Base-by-base conservation (phyloP, 2,113 vertebrate species). In the Toxostoma redivivum region DNA sequence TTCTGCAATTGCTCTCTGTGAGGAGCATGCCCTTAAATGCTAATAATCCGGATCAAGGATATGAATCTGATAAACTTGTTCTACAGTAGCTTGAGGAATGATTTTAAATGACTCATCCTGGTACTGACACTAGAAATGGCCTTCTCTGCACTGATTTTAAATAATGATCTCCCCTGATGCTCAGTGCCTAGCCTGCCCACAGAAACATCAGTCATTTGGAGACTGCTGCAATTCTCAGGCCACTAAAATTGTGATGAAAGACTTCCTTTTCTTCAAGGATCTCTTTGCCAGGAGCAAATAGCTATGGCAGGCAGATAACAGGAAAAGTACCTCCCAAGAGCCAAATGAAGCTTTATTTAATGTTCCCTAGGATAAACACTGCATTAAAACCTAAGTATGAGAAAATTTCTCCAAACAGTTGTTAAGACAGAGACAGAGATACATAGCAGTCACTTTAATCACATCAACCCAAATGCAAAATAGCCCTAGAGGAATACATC, bases 301-400 rank as follows among this genome's bases (percentile, higher is more conserved):
- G 61, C 38, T 81, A 92, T 42, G 50, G 57, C 53, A 92, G 58
- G 37, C 84, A 95, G 94, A 94, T 95, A 95, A 89, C 5, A 12
- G n/a, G 69, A 79, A 61, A 84, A 89, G 42, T 61, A 69, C 30
- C 57, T 95, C 81, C 86, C 77, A 79, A 72, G 84, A 92, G 84
- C 78, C 91, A 91, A 95, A 65, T 87, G 62, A 91, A 69, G 45
- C 90, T 90, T 95, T 88, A 90, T 94, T 95, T 95, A 69, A 82
- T 70, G 66, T 82, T 67, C 27, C 48, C 42, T 73, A 50, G 44
- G 51, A 92, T 86, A 93, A 95, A 77, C 38, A 80, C 37, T 58
- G 56, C 58, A 69, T 92, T 90, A 81, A 95, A 95, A 64, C 1
- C 0, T 31, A 56, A 71, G 35, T 37, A 51, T 37, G 60, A 91